phyloP scores from a whole-genome alignment of 2,113 vertebrate genomes.

The Zosterops hypoxanthus region DNA sequence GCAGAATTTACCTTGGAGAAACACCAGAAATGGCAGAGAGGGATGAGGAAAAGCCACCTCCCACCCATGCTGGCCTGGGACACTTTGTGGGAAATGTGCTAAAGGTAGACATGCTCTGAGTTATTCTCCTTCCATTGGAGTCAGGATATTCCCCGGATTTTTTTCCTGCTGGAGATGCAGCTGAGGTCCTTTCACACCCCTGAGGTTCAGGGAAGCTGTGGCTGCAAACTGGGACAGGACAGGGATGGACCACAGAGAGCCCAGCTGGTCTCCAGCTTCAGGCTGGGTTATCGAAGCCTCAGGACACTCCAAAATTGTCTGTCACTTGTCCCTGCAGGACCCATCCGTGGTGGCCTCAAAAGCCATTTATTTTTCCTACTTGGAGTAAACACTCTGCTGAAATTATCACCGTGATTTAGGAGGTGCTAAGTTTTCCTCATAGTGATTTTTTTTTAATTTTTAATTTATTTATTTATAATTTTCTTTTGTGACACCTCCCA shows the following conservation, averaged over 20 bases:
- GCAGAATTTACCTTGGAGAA: not conserved
- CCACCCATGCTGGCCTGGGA: fast-evolving
- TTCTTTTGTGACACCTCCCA: not conserved
- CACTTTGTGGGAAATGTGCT: not conserved
- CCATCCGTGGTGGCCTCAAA: not conserved
- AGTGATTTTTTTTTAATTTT: not conserved
- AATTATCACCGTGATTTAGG: not conserved
- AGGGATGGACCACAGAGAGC: not conserved
- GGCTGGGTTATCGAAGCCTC: not conserved
- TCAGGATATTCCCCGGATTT: not conserved
- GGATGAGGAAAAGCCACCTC: not conserved
- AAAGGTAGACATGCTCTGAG: not conserved
- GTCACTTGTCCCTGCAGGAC: not conserved
- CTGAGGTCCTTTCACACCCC: not conserved
- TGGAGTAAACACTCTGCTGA: not conserved
- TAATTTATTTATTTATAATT: not conserved
- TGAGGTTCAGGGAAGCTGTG: not conserved
- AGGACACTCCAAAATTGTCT: not conserved
- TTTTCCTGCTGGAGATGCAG: not conserved
- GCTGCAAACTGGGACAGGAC: not conserved
- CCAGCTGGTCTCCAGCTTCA: not conserved
- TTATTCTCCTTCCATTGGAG: not conserved
- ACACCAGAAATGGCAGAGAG: not conserved
- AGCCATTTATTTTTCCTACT: constrained; percentile 30
- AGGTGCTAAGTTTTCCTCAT: not conserved